phyloP scores from a whole-genome alignment of 1,140 invertebrate genomes.

The Melanaphis sacchari region DNA sequence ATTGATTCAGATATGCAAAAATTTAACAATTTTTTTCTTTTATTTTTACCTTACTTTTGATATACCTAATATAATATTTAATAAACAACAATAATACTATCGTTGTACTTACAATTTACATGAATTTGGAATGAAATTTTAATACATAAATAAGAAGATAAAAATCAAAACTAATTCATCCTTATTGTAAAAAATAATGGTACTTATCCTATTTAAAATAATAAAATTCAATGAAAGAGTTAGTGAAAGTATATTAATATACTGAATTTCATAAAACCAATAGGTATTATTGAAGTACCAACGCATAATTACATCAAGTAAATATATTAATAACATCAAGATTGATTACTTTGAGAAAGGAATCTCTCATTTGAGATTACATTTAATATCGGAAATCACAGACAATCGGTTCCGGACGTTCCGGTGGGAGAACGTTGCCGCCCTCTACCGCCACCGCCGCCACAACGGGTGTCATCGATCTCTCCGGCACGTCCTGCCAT shows the following conservation, averaged over 20 bases:
- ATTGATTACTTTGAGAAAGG: neutral
- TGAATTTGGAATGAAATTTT: neutral
- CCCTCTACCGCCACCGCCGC: neutral
- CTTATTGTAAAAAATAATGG: neutral
- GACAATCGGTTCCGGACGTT: slow-evolving; percentile 25
- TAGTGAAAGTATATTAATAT: too few species aligned
- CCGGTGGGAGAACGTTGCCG: slow-evolving; percentile 11
- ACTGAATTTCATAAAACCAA: neutral
- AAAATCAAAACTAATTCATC: neutral
- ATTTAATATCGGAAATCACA: slow-evolving; percentile 42
- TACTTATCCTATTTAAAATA: neutral
- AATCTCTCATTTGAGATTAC: neutral
- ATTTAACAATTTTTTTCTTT: neutral
- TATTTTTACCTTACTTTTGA: neutral
- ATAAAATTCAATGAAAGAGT: neutral
- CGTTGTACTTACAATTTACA: neutral
- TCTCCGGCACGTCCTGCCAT: slow-evolving; percentile 53
- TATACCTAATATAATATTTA: neutral
- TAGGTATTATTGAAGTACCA: neutral
- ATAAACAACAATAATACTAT: neutral
- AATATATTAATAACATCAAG: neutral
- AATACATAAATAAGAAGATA: neutral
- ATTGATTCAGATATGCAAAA: neutral
- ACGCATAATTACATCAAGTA: neutral
- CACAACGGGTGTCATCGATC: slow-evolving; percentile 54